A percentile compares a stretch with the other conserved stretches of the same genome.
These are phyloP conservation scores for Etheostoma perlongum DNA, from an alignment of 2,797 vertebrate species.

Conservation along the genomic window DNA sequence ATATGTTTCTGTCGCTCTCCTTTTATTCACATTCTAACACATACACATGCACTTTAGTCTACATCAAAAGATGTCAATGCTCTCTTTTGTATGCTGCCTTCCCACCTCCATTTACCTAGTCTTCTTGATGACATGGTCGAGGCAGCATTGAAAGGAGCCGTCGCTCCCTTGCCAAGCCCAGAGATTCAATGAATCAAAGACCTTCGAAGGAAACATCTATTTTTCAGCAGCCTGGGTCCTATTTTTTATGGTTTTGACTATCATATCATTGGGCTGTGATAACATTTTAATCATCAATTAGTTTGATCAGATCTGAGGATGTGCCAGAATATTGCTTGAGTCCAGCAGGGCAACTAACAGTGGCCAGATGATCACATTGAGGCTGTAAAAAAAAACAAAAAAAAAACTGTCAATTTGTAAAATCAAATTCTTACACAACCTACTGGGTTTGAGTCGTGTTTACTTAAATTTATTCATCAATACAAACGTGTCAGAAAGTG, in stretches of 20 bases:
- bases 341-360: neutral
- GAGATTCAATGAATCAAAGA: constrained; percentile 6
- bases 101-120: constrained; percentile 25
- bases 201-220: neutral
- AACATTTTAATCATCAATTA: constrained; percentile 3
- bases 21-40: constrained; percentile 16
- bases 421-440: no score
- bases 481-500: no score
- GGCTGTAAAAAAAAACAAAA: neutral
- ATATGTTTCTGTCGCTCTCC: constrained; percentile 1
- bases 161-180: constrained; percentile 4
- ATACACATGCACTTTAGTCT: constrained; percentile 9
- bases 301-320: neutral
- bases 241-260: neutral
- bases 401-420: no score
- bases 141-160: constrained; percentile 9
- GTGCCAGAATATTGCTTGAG: neutral
- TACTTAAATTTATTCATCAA: no score
- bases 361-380: neutral
- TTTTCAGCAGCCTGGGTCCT: neutral
- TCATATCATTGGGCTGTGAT: neutral
- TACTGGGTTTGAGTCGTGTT: no score
- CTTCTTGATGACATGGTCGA: constrained; percentile 38
- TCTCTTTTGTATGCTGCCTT: constrained; percentile 26
- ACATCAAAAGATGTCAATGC: neutral